Base-by-base conservation (phyloP, 1,140 invertebrate species). In the Bursaphelenchus mucronatus region DNA sequence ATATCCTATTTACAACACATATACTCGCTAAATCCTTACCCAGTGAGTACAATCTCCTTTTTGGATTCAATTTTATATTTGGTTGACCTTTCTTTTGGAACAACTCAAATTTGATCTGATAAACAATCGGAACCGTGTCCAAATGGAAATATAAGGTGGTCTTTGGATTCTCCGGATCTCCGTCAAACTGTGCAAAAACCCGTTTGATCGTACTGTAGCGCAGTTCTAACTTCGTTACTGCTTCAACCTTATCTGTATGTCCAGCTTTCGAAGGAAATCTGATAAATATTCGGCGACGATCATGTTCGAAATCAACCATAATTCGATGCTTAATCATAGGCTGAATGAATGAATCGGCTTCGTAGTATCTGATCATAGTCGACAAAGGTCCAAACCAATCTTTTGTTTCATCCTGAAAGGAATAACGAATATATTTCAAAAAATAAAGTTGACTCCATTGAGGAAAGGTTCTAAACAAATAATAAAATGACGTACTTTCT, bases 291-390 rank as follows among this genome's bases (percentile, higher is more conserved):
- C 57, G 19, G 47, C 30, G 57, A 17, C 57, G 13, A 44, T 59
- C 57, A 39, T 59, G 57, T 39, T 59, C 57, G 7, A 59, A 59
- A 7, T 59, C 57, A 8, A 59, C 30, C 13, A 46, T 44, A 3
- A 59, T 59, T 11, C 13, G 41, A 44, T 39, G 11, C 11, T 59
- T 59, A 11, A n/a, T 19, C 47, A 19, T 1, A 1, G 19, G 41
- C 40, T 17, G 45, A 8, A n/a, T 6, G 1, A 50, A 5, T 5
- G 19, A 9, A 17, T 39, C 21, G 1, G 13, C 13, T 11, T 46
- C 45, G 57, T 40, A 59, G 57, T 59, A 59, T 39, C 52, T 11
- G 15, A n/a, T 39, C 57, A 59, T 59, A 1, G 11, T 11, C 11
- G 13, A 39, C 13, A 17, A 4, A 3, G 11, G 13, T 45, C 57